These are phyloP conservation scores for Drosophila aldrichi DNA, from an alignment of 2,888 invertebrate genomes.

Conservation along the genomic window DNA sequence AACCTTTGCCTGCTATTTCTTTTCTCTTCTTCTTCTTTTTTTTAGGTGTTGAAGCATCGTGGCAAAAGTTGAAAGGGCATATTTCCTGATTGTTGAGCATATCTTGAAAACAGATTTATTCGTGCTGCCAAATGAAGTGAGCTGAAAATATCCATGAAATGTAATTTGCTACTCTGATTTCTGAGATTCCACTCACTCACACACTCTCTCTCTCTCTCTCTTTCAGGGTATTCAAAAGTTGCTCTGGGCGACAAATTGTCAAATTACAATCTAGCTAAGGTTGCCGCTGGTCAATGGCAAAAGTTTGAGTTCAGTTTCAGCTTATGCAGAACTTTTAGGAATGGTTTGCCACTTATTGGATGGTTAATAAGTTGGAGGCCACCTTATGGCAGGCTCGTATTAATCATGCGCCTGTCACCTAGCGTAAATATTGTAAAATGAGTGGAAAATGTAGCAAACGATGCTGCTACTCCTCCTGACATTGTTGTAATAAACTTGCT, in stretches of 20 bases:
- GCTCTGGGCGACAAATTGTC: conserved; percentile 35
- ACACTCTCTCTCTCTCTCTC: not conserved
- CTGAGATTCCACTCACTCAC: not conserved
- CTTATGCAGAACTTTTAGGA: conserved; percentile 37
- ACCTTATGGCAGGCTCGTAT: conserved; percentile 58
- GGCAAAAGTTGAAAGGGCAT: conserved; percentile 48
- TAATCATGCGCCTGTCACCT: conserved; percentile 79
- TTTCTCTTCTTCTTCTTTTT: not conserved
- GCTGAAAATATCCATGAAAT: not conserved
- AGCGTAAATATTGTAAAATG: conserved; percentile 71
- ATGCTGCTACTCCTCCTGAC: conserved; percentile 14
- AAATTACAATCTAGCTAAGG: conserved; percentile 55
- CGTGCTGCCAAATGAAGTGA: conserved; percentile 1
- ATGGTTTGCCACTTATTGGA: conserved; percentile 13
- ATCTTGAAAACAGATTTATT: conserved; percentile 33
- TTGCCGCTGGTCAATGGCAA: conserved; percentile 56
- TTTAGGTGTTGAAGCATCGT: conserved; percentile 45
- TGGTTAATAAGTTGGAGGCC: conserved; percentile 49
- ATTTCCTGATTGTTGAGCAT: conserved; percentile 27
- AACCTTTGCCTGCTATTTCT: conserved; percentile 13
- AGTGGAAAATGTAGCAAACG: conserved; percentile 62
- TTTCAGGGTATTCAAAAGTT: conserved; percentile 7
- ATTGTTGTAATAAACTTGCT: conserved; percentile 67
- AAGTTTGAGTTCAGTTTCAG: conserved; percentile 55
- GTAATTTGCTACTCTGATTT: not conserved